These are phyloP conservation scores for Porites divaricata DNA, from an alignment of 92 coral and sea anemone genomes.

Conservation along the genomic window DNA sequence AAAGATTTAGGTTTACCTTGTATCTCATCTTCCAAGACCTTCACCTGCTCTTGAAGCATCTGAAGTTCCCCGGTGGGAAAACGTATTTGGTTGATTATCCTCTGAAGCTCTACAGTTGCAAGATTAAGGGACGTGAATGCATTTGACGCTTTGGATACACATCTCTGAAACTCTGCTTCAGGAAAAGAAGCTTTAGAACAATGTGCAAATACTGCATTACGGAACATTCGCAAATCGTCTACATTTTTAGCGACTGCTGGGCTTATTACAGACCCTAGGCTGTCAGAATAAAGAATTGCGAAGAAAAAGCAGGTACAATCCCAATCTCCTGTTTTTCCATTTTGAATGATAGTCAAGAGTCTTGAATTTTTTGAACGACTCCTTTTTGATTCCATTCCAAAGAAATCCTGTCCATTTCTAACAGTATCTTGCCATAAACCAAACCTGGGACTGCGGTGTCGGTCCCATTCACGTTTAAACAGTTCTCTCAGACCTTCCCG, in stretches of 20 bases:
- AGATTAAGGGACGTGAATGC: background rate
- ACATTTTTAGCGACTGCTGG: background rate
- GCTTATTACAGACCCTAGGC: background rate
- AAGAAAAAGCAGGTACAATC: background rate
- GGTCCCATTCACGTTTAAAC: background rate
- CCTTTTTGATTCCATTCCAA: background rate
- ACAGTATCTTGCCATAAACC: background rate
- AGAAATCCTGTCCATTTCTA: background rate
- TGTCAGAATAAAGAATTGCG: background rate
- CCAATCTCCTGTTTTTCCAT: background rate
- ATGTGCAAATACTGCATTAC: background rate
- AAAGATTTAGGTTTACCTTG: background rate
- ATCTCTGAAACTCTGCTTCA: background rate
- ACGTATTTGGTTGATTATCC: background rate
- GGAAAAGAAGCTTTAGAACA: background rate
- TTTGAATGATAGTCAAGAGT: background rate
- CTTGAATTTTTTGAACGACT: background rate
- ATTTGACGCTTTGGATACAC: background rate
- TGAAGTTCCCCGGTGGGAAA: background rate
- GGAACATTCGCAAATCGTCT: background rate
- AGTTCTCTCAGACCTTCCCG: background rate
- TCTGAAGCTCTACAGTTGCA: background rate
- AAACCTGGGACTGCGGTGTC: background rate
- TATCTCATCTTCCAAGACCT: background rate
- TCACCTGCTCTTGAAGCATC: background rate